Evolutionary conservation across 2,797 vertebrate species (phyloP).

Genomic region (Linurgus olivaceus): DNA sequence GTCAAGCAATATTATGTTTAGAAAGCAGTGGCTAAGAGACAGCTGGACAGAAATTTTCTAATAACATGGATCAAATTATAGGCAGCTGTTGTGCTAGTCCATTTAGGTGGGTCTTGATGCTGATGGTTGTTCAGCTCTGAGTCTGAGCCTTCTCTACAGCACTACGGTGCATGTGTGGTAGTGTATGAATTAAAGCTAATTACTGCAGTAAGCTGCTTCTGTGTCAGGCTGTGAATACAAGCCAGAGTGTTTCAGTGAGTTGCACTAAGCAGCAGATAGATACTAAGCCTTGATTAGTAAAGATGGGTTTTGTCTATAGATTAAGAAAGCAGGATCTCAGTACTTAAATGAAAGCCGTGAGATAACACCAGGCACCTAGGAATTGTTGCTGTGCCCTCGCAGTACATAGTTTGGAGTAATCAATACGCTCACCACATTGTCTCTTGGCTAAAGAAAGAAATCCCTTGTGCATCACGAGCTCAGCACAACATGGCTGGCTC

Average conservation of each 20-base stretch:
- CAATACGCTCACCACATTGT: slow-evolving; percentile 12
- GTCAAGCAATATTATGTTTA: neutral
- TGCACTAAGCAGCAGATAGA: neutral
- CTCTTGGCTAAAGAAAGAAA: slow-evolving; percentile 11
- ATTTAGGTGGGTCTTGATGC: neutral
- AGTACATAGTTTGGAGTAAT: neutral
- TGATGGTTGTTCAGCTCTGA: neutral
- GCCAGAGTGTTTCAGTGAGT: neutral
- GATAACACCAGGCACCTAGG: neutral
- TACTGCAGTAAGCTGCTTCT: slow-evolving; percentile 13
- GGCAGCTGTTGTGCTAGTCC: neutral
- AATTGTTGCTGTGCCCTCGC: neutral
- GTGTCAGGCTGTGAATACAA: neutral
- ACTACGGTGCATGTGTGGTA: neutral
- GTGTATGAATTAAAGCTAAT: slow-evolving; percentile 16
- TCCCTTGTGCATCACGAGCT: neutral
- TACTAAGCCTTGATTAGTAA: slow-evolving; percentile 8
- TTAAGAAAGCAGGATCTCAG: neutral
- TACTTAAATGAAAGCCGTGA: neutral
- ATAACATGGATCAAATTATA: neutral
- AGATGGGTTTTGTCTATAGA: neutral
- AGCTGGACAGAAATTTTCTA: neutral
- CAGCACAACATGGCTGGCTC: neutral
- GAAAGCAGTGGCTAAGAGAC: neutral
- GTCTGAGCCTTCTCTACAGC: neutral